Percentiles rank a stretch among this genome's conserved stretches.
Conservation (phyloP, 2,113 vertebrate species). For the Nerophis ophidion region DNA sequence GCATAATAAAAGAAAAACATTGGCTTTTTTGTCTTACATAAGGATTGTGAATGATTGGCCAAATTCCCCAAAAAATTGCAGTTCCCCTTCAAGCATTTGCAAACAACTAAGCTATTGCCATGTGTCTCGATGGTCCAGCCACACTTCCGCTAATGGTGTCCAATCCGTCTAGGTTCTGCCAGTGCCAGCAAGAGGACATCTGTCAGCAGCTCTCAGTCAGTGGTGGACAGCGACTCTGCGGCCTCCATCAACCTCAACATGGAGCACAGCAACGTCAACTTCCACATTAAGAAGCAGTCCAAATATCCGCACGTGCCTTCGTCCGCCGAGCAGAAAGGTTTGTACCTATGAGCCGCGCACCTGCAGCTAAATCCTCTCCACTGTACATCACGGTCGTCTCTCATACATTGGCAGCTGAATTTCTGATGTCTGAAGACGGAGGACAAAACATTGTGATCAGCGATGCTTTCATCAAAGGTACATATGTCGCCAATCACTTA, state of each 20-base stretch:
- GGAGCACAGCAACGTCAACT: constrained; percentile 99
- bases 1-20: too few species aligned
- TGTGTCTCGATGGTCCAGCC: neutral
- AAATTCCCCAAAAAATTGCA: too few species aligned
- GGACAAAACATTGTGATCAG: constrained; percentile 94
- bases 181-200: constrained; percentile 98
- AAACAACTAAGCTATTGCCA: neutral
- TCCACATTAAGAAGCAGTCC: constrained; percentile 99
- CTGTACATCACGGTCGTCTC: constrained; percentile 6
- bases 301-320: constrained; percentile 94
- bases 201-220: constrained; percentile 97
- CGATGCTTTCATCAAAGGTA: constrained; percentile 98
- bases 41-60: too few species aligned
- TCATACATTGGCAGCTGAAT: constrained; percentile 72
- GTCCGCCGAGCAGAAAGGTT: constrained; percentile 93
- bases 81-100: too few species aligned
- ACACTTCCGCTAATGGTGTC: neutral
- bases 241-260: constrained; percentile 97
- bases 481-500: neutral
- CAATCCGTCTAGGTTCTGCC: constrained; percentile 78
- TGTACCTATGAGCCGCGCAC: constrained; percentile 15
- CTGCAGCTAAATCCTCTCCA: neutral
- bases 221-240: constrained; percentile 95
- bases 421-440: constrained; percentile 87
- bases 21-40: too few species aligned